Percentiles rank a stretch among this genome's conserved stretches.
phyloP scores from a whole-genome alignment of 2,797 vertebrate genomes.

The Streptopelia turtur region DNA sequence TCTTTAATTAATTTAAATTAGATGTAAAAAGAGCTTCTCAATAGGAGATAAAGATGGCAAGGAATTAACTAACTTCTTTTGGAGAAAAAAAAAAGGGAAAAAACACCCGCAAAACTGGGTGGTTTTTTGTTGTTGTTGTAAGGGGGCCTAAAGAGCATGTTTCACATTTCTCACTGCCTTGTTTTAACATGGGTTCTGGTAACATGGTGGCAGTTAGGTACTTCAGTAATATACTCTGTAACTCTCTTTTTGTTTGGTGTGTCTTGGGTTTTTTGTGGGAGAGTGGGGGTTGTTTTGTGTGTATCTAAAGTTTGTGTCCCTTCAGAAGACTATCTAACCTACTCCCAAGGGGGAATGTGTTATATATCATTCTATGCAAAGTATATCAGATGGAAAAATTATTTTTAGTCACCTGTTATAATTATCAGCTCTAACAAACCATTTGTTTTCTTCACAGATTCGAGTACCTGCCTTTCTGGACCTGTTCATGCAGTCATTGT shows the following conservation, averaged over 20 bases:
- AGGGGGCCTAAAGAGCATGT: background rate
- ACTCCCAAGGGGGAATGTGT: background rate
- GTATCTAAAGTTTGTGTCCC: background rate
- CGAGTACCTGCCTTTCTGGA: slow-evolving; percentile 96
- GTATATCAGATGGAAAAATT: background rate
- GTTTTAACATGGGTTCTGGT: background rate
- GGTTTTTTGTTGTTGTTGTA: background rate
- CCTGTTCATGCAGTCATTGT: slow-evolving; percentile 97
- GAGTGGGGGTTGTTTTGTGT: background rate
- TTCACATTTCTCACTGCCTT: background rate
- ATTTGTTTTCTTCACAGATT: slow-evolving; percentile 75
- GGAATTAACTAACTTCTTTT: background rate
- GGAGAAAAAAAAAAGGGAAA: background rate
- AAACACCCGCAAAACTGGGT: background rate
- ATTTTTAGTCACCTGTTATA: background rate
- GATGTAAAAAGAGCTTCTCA: background rate
- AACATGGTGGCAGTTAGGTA: background rate
- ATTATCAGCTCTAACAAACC: background rate
- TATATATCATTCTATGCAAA: background rate
- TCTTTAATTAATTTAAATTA: background rate
- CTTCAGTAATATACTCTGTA: background rate
- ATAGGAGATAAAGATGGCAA: background rate
- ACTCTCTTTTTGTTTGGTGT: background rate
- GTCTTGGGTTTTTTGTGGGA: too few relatives aligned
- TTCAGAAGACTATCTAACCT: background rate